phyloP scores from a whole-genome alignment of 1,140 invertebrate genomes.

The Adoxophyes honmai region DNA sequence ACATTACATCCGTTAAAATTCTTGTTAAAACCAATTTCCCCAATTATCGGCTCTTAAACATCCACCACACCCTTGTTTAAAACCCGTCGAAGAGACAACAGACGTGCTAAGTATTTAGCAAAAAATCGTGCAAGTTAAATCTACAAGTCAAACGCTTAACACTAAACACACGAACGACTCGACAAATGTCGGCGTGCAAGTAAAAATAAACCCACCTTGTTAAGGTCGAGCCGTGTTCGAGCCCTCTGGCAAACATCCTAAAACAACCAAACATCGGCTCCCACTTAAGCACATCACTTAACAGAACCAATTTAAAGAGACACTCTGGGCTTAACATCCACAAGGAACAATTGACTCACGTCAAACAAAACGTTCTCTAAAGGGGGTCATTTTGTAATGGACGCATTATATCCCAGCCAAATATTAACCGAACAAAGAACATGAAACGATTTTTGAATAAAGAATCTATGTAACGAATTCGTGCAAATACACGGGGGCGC shows the following conservation, averaged over 20 bases:
- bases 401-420: conserved; percentile 56
- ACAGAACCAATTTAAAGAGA: conserved; percentile 49
- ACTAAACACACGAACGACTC: conserved; percentile 10
- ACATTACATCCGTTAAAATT: too few relatives aligned
- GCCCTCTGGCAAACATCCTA: conserved; percentile 62
- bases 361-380: conserved; percentile 22
- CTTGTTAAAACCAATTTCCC: too few relatives aligned
- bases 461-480: conserved; percentile 49
- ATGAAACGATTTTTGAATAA: conserved; percentile 58
- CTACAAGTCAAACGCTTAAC: conserved; percentile 11
- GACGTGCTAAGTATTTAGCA: not conserved
- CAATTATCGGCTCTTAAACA: too few relatives aligned
- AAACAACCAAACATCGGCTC: conserved; percentile 65
- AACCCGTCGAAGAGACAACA: too few relatives aligned
- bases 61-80: too few relatives aligned
- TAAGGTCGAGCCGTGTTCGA: conserved; percentile 59
- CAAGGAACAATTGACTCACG: not conserved
- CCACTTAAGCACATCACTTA: conserved; percentile 67
- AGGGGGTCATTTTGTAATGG: conserved; percentile 41
- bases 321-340: conserved; percentile 17
- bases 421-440: conserved; percentile 61
- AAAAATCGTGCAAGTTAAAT: conserved; percentile 12
- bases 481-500: conserved; percentile 47
- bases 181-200: not conserved
- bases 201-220: conserved; percentile 35